Evolutionary conservation across 2,888 invertebrate species (phyloP).

Genomic region (Leptogaster cylindrica): DNA sequence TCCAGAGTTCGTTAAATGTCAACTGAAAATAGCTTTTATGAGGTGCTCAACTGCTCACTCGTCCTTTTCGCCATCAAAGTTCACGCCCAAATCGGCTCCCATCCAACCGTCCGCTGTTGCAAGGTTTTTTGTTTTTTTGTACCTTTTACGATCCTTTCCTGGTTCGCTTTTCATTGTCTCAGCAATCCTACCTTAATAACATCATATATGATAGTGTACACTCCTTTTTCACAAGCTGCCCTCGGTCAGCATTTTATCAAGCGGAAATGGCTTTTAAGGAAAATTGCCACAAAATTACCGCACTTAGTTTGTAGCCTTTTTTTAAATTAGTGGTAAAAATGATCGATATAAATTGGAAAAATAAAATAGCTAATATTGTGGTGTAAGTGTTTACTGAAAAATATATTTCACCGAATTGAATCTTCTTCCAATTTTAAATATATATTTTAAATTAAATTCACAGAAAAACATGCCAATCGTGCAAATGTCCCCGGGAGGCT

Average conservation of each 20-base stretch:
- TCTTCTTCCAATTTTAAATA: too few relatives aligned
- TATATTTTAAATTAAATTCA: not conserved
- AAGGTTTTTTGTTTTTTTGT: too few relatives aligned
- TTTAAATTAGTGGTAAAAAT: too few relatives aligned
- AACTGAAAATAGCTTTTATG: constrained; percentile 1
- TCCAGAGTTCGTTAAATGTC: not conserved
- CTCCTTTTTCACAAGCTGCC: not conserved
- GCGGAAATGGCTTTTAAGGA: constrained; percentile 22
- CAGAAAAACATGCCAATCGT: constrained; percentile 92
- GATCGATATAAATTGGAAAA: too few relatives aligned
- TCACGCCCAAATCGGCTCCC: not conserved
- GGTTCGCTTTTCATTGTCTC: not conserved
- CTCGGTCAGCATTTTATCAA: not conserved
- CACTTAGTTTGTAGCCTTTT: too few relatives aligned
- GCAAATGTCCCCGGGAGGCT: constrained; percentile 87
- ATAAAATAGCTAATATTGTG: too few relatives aligned
- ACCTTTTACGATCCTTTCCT: not conserved
- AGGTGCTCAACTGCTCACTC: not conserved
- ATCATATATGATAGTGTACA: not conserved
- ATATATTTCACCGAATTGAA: not conserved
- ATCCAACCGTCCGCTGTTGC: too few relatives aligned
- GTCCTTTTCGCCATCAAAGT: not conserved
- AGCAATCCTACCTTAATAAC: not conserved
- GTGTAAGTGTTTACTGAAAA: not conserved
- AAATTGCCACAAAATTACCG: not conserved